A percentile compares a stretch with the other conserved stretches of the same genome.
Evolutionary conservation across 1,140 invertebrate genomes (phyloP).

Genomic region (Liolophura sinensis): DNA sequence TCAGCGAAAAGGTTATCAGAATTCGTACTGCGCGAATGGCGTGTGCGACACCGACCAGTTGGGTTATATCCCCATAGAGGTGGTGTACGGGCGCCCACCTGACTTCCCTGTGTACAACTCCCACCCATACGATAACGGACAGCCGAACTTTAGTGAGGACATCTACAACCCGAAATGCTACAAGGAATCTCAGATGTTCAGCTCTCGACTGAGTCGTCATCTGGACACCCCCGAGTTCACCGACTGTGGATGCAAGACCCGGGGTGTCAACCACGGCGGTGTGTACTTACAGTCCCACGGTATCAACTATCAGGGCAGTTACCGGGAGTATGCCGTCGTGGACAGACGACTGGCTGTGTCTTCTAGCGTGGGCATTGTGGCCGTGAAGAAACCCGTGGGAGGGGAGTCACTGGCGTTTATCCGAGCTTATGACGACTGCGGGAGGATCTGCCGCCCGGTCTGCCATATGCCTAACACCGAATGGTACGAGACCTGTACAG

Average conservation of each 20-base stretch:
- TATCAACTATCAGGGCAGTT: slow-evolving; percentile 4
- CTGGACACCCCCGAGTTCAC: no score
- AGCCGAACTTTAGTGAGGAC: neutral
- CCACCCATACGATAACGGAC: neutral
- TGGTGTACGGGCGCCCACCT: neutral
- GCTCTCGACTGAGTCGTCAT: no score
- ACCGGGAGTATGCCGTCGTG: neutral
- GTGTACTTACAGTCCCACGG: neutral
- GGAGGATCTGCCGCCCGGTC: slow-evolving; percentile 18
- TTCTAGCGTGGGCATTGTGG: neutral
- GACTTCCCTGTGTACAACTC: neutral
- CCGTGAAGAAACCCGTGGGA: neutral
- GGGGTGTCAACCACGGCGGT: neutral
- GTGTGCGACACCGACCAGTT: neutral
- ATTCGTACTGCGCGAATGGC: neutral
- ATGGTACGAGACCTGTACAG: slow-evolving; percentile 17
- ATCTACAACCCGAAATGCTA: neutral
- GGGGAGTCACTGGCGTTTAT: slow-evolving; percentile 9
- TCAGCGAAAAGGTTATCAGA: neutral
- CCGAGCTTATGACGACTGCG: slow-evolving; percentile 20
- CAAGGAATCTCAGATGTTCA: no score
- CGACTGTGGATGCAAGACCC: neutral
- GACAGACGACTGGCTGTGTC: slow-evolving; percentile 3
- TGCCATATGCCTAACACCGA: slow-evolving; percentile 18
- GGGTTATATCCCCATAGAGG: slow-evolving; percentile 1